Percentiles rank a stretch among this genome's conserved stretches.
These are phyloP conservation scores for Harpegnathos saltator DNA, from an alignment of 1,140 invertebrate species.

Conservation along the genomic window DNA sequence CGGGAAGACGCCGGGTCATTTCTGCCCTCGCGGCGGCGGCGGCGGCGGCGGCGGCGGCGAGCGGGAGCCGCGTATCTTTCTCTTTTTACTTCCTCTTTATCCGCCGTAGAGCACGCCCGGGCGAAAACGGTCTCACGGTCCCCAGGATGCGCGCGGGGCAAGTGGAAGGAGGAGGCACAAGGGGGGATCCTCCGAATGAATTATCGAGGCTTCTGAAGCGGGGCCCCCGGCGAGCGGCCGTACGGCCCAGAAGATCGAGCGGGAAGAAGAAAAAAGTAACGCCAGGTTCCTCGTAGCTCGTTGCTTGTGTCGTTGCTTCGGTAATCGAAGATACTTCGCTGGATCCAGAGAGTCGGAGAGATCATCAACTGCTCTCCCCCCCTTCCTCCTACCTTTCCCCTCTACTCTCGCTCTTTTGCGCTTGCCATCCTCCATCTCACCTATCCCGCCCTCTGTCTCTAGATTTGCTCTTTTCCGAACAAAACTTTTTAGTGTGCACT, in stretches of 20 bases:
- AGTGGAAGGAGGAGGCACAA: slow-evolving; percentile 10
- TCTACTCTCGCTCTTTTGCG: background rate
- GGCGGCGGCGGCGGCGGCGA: slow-evolving; percentile 46
- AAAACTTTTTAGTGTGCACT: no score
- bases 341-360: background rate
- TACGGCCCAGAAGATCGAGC: background rate
- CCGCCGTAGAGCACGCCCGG: slow-evolving; percentile 47
- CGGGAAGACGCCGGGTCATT: slow-evolving; percentile 63
- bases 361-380: background rate
- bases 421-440: no score
- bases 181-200: slow-evolving; percentile 69
- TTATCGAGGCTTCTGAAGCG: slow-evolving; percentile 70
- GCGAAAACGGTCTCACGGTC: slow-evolving; percentile 76
- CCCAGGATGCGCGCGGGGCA: slow-evolving; percentile 15
- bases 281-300: background rate
- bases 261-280: background rate
- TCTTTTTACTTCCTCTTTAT: slow-evolving; percentile 70
- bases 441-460: no score
- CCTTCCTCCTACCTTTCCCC: background rate
- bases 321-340: slow-evolving; percentile 41
- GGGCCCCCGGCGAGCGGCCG: slow-evolving; percentile 34
- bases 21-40: slow-evolving; percentile 45
- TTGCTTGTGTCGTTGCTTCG: slow-evolving; percentile 44
- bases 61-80: slow-evolving; percentile 61
- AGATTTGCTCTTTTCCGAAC: no score